Percentiles rank a stretch among this genome's conserved stretches.
phyloP scores from a whole-genome alignment of 2,797 vertebrate species.

The Enteromius thamalakanensis region DNA sequence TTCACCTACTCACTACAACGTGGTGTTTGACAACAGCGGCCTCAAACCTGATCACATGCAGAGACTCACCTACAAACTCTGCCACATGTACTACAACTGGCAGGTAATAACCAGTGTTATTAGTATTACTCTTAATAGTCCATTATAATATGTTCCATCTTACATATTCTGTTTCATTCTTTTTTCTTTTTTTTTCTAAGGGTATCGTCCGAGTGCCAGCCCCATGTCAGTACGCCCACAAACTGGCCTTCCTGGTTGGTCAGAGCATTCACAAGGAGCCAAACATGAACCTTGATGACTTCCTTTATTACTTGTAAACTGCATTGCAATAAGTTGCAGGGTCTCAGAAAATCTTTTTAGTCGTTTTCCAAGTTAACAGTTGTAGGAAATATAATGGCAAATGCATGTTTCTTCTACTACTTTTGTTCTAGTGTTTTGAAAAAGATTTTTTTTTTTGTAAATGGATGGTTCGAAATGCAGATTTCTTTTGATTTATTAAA shows the following conservation, averaged over 20 bases:
- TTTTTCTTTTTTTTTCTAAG: slow-evolving; percentile 64
- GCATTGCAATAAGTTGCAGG: background rate
- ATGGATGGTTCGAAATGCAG: background rate
- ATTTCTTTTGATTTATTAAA: background rate
- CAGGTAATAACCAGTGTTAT: slow-evolving; percentile 76
- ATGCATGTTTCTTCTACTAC: background rate
- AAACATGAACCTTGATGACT: slow-evolving; percentile 79
- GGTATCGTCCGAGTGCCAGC: slow-evolving; percentile 93
- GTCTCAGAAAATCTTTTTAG: background rate
- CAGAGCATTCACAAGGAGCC: slow-evolving; percentile 92
- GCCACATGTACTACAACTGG: slow-evolving; percentile 98
- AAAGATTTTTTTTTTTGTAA: background rate
- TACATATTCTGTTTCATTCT: background rate
- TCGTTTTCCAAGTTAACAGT: background rate
- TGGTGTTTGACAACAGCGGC: slow-evolving; percentile 89
- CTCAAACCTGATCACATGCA: slow-evolving; percentile 96
- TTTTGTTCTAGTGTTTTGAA: background rate
- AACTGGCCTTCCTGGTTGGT: slow-evolving; percentile 93
- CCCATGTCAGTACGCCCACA: slow-evolving; percentile 96
- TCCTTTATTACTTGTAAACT: slow-evolving; percentile 86
- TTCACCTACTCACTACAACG: slow-evolving; percentile 92
- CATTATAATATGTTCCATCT: background rate
- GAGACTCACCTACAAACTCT: slow-evolving; percentile 94
- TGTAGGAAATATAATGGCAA: background rate
- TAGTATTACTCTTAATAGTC: background rate